These are phyloP conservation scores for Astyanax mexicanus DNA, from an alignment of 2,797 vertebrate genomes.

Conservation along the genomic window DNA sequence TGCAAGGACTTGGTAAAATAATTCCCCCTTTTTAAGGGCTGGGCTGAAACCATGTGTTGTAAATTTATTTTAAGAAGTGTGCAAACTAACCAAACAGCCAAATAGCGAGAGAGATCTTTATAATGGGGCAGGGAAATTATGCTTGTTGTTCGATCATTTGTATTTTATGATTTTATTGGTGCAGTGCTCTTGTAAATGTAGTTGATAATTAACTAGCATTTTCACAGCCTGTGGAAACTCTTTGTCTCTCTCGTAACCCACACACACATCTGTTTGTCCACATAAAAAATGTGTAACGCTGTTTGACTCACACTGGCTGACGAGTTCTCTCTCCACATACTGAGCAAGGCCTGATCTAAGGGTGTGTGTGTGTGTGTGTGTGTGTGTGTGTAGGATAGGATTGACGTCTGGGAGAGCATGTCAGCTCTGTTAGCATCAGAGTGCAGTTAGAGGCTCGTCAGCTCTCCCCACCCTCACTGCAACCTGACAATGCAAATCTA, in stretches of 20 bases:
- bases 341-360: constrained; percentile 60
- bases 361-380: constrained; percentile 47
- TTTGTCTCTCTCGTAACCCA: constrained; percentile 77
- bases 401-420: constrained; percentile 57
- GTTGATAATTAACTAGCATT: constrained; percentile 55
- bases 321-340: constrained; percentile 17
- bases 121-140: constrained; percentile 55
- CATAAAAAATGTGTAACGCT: constrained; percentile 67
- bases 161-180: constrained; percentile 81
- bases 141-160: constrained; percentile 72
- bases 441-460: constrained; percentile 74
- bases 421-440: constrained; percentile 74
- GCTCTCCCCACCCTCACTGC: constrained; percentile 75
- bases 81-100: not conserved
- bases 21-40: not conserved
- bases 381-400: constrained; percentile 35
- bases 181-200: constrained; percentile 68
- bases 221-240: constrained; percentile 47
- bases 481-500: constrained; percentile 80
- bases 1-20: not conserved
- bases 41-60: not conserved
- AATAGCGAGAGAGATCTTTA: constrained; percentile 4
- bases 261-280: constrained; percentile 79
- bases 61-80: not conserved
- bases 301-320: constrained; percentile 30